A percentile compares a stretch with the other conserved stretches of the same genome.
Conservation (phyloP, 2,797 vertebrate species). For the Atherinosoma microstoma region DNA sequence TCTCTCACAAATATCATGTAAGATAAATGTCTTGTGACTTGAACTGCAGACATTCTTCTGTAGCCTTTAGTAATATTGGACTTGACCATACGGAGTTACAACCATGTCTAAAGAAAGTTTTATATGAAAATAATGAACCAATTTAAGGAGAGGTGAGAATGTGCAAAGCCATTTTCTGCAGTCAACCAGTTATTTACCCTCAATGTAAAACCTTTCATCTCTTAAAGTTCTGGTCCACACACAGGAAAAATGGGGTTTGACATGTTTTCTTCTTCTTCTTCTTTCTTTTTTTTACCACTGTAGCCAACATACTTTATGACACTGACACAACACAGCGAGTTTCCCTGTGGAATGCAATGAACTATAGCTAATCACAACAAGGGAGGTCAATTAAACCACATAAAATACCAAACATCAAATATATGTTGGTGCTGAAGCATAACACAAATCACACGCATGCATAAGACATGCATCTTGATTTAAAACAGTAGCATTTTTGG, state of each 20-base stretch:
- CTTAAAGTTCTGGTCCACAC: conserved; percentile 36
- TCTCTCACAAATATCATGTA: neutral
- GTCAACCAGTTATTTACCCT: conserved; percentile 1
- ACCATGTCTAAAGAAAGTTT: neutral
- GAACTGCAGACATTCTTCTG: neutral
- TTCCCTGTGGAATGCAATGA: conserved; percentile 41
- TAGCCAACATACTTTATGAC: conserved; percentile 26
- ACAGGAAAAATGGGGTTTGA: conserved; percentile 40
- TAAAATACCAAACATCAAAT: conserved; percentile 10
- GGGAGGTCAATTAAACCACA: conserved; percentile 16
- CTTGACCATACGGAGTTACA: neutral
- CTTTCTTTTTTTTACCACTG: neutral
- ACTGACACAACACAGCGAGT: conserved; percentile 25
- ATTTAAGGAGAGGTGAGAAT: neutral
- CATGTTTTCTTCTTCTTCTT: conserved; percentile 18
- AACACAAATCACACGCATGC: neutral
- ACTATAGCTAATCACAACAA: conserved; percentile 23
- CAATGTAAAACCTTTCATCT: conserved; percentile 47
- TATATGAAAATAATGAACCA: neutral
- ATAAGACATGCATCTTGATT: neutral
- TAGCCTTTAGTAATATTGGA: neutral
- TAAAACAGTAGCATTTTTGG: neutral
- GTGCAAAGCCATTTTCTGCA: neutral
- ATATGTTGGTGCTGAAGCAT: neutral
- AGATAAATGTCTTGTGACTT: neutral